A percentile compares a stretch with the other conserved stretches of the same genome.
Conservation (phyloP, 2,797 vertebrate species). For the Trachops cirrhosus region DNA sequence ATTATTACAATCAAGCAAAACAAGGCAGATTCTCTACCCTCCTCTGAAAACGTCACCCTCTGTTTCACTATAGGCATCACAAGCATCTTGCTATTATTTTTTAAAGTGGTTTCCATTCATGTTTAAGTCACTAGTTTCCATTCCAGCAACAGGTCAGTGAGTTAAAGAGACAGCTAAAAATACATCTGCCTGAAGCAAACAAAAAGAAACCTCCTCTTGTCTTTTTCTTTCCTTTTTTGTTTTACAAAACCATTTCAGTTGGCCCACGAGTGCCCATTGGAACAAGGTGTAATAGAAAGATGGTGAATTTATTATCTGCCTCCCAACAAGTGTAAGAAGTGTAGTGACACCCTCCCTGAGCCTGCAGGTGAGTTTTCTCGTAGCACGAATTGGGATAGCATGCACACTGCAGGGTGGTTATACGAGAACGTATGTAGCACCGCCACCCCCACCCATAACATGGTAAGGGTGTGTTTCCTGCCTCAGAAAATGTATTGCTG, state of each 20-base stretch:
- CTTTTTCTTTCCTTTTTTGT: neutral
- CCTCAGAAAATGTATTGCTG: neutral
- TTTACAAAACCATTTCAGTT: neutral
- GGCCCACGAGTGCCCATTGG: accelerated
- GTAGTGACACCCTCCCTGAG: neutral
- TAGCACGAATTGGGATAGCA: neutral
- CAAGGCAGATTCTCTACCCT: neutral
- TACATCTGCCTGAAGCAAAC: neutral
- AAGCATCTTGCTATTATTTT: conserved; percentile 45
- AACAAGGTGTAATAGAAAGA: neutral
- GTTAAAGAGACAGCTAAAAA: conserved; percentile 35
- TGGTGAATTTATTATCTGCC: neutral
- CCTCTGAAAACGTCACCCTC: neutral
- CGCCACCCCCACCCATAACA: neutral
- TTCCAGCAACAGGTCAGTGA: neutral
- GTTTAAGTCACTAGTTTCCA: conserved; percentile 65
- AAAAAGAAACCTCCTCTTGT: neutral
- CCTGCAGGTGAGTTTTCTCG: neutral
- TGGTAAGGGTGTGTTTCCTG: neutral
- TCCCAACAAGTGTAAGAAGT: neutral
- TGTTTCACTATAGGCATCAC: neutral
- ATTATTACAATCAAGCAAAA: neutral
- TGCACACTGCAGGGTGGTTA: neutral
- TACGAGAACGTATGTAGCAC: neutral
- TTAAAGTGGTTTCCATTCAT: conserved; percentile 66